Conservation (phyloP, 2,113 vertebrate genomes). For the Cebus imitator region DNA sequence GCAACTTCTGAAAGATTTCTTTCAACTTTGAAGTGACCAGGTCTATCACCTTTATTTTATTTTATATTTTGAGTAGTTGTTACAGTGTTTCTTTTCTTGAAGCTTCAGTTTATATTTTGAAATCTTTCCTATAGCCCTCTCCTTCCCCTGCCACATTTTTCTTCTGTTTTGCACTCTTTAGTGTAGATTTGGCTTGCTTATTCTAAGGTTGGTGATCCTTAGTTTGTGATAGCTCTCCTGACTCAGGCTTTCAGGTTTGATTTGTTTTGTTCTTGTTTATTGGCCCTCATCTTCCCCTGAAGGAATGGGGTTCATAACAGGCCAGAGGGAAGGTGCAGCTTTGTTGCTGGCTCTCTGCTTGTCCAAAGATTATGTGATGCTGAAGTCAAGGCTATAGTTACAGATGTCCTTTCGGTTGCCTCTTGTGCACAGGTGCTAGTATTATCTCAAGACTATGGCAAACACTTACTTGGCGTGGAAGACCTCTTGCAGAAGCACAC, state of each 20-base stretch:
- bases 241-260: neutral
- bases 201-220: neutral
- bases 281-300: neutral
- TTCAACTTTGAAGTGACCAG: neutral
- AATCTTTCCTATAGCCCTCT: neutral
- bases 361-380: neutral
- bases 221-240: neutral
- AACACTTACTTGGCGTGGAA: conserved; percentile 95
- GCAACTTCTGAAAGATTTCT: neutral
- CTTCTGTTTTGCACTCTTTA: neutral
- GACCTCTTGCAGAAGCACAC: conserved; percentile 96
- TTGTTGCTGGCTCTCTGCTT: neutral
- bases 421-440: conserved; percentile 89
- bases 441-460: conserved; percentile 96
- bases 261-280: neutral
- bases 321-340: neutral
- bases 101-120: neutral
- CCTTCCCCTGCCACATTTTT: rapidly evolving
- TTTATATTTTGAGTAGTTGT: neutral
- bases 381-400: neutral
- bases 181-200: neutral
- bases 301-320: neutral
- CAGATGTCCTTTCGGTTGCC: neutral
- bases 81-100: neutral
- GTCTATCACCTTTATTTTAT: neutral